Conservation (phyloP, 2,888 invertebrate genomes). For the Chaitophorus viminalis region DNA sequence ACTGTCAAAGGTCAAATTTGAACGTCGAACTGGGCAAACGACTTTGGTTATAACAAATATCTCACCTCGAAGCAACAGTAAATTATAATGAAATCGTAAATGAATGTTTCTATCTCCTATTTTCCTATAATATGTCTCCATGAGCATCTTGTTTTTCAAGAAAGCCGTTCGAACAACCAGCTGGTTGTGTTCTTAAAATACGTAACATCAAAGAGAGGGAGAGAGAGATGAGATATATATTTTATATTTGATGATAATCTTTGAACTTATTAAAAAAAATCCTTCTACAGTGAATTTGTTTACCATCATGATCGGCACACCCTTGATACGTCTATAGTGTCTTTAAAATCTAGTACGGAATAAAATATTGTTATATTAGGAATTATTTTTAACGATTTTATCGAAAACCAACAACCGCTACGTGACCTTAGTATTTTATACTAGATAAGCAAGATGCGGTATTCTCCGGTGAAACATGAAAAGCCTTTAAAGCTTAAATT, state of each 20-base stretch:
- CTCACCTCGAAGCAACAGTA: no score
- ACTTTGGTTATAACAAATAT: no score
- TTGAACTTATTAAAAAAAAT: neutral
- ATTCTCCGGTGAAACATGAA: neutral
- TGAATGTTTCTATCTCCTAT: no score
- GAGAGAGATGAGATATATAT: neutral
- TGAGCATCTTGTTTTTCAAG: no score
- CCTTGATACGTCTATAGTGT: neutral
- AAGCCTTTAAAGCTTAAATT: neutral
- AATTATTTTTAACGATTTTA: neutral
- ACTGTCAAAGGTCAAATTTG: no score
- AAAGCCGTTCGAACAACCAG: no score
- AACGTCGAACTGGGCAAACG: no score
- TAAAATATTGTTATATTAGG: neutral
- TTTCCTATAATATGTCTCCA: no score
- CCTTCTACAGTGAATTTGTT: neutral
- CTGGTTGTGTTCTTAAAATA: neutral
- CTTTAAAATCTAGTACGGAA: neutral
- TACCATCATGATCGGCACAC: neutral
- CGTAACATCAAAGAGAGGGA: neutral
- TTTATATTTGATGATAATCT: neutral
- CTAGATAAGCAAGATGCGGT: neutral
- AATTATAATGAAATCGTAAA: no score
- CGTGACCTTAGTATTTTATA: conserved; percentile 6
- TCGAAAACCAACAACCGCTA: neutral